Evolutionary conservation across 2,113 vertebrate species (phyloP).

Genomic region (Caloenas nicobarica): DNA sequence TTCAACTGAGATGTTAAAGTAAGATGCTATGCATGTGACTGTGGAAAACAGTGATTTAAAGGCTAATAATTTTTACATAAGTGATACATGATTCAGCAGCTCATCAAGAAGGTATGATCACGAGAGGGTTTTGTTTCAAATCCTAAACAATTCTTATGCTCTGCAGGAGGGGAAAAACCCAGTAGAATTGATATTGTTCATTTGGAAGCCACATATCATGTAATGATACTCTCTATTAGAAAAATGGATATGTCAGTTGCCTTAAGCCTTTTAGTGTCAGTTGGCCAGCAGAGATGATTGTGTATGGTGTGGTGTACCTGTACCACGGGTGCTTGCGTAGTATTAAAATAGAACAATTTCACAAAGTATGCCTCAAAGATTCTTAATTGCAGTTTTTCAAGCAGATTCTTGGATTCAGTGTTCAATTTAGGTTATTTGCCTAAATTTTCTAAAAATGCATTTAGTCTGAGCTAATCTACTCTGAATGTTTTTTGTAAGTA

Average conservation of each 20-base stretch:
- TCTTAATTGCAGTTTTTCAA: background rate
- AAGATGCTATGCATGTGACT: background rate
- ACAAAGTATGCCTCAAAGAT: background rate
- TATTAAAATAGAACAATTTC: background rate
- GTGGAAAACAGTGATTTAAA: background rate
- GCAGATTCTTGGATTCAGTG: background rate
- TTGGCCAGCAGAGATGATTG: background rate
- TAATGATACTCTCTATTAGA: background rate
- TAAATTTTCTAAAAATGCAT: background rate
- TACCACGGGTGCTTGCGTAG: background rate
- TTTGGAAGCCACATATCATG: background rate
- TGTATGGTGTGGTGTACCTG: background rate
- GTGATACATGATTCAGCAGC: background rate
- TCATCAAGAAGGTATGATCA: background rate
- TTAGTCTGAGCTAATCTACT: background rate
- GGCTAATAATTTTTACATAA: background rate
- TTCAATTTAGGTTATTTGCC: background rate
- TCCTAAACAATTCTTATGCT: background rate
- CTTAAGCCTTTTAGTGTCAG: background rate
- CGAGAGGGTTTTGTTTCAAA: background rate
- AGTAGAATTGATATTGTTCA: background rate
- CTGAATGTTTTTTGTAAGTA: background rate
- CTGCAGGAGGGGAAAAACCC: background rate
- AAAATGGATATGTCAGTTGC: background rate
- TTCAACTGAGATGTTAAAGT: background rate